Evolutionary conservation across 2,113 vertebrate genomes (phyloP).

Genomic region (Coryphaenoides rupestris): DNA sequence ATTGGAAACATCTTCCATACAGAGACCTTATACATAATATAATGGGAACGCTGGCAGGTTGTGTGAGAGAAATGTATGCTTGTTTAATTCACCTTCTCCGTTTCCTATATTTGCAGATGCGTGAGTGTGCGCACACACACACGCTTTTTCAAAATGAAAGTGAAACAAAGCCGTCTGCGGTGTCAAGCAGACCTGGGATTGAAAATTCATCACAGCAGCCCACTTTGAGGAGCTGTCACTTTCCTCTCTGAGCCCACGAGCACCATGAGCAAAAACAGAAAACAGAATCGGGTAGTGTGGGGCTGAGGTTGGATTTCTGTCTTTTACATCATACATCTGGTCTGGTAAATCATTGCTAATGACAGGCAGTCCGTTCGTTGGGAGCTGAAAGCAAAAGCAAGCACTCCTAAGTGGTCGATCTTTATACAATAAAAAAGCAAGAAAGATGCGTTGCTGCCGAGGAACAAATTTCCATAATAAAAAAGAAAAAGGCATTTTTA

Average conservation of each 20-base stretch:
- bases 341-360: constrained; percentile 35
- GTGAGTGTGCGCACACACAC: neutral
- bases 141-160: constrained; percentile 18
- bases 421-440: neutral
- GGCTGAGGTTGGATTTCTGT: constrained; percentile 39
- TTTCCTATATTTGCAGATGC: neutral
- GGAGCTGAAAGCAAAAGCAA: constrained; percentile 33
- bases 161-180: neutral
- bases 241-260: constrained; percentile 4
- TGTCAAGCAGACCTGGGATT: constrained; percentile 13
- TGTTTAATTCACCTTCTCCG: neutral
- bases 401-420: constrained; percentile 17
- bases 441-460: constrained; percentile 34
- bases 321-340: constrained; percentile 44
- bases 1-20: no score
- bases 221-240: constrained; percentile 24
- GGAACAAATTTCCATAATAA: no score
- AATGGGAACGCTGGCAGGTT: neutral
- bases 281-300: constrained; percentile 21
- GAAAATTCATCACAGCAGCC: neutral
- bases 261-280: neutral
- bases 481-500: constrained; percentile 3
- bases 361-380: constrained; percentile 21
- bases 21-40: neutral
- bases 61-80: neutral